Conservation (phyloP, 2,888 invertebrate genomes). For the Thumatha senex region DNA sequence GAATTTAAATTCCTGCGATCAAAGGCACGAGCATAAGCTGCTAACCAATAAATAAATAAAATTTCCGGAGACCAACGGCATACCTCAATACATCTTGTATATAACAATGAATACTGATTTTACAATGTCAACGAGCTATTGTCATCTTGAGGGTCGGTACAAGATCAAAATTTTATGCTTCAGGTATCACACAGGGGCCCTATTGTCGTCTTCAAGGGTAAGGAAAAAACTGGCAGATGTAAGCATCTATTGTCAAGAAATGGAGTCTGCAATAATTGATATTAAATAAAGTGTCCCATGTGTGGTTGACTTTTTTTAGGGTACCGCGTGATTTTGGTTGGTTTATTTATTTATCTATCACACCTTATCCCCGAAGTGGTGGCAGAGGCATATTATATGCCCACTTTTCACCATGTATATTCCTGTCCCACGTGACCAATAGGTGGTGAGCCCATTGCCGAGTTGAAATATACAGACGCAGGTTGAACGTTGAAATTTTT, state of each 20-base stretch:
- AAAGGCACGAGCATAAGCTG: too few relatives aligned
- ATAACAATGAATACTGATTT: conserved; percentile 17
- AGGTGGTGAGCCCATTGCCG: too few relatives aligned
- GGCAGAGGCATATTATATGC: too few relatives aligned
- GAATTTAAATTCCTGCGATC: too few relatives aligned
- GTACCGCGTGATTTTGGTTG: conserved; percentile 17
- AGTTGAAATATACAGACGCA: too few relatives aligned
- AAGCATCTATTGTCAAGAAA: conserved; percentile 62
- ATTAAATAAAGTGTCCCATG: conserved; percentile 66
- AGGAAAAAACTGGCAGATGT: conserved; percentile 57
- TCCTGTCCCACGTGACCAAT: too few relatives aligned
- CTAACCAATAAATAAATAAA: neutral
- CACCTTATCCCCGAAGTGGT: too few relatives aligned
- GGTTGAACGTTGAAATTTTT: too few relatives aligned
- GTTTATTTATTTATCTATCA: too few relatives aligned
- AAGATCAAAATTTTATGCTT: conserved; percentile 69
- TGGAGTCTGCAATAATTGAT: conserved; percentile 59
- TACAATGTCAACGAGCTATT: conserved; percentile 19
- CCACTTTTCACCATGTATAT: too few relatives aligned
- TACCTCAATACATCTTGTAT: neutral
- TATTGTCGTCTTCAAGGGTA: conserved; percentile 18
- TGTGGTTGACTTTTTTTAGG: conserved; percentile 30
- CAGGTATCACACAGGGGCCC: conserved; percentile 43
- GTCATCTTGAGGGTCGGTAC: conserved; percentile 15
- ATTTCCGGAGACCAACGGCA: neutral